A percentile compares a stretch with the other conserved stretches of the same genome.
Evolutionary conservation across 2,113 vertebrate species (phyloP).

Genomic region (Mungos mungo): DNA sequence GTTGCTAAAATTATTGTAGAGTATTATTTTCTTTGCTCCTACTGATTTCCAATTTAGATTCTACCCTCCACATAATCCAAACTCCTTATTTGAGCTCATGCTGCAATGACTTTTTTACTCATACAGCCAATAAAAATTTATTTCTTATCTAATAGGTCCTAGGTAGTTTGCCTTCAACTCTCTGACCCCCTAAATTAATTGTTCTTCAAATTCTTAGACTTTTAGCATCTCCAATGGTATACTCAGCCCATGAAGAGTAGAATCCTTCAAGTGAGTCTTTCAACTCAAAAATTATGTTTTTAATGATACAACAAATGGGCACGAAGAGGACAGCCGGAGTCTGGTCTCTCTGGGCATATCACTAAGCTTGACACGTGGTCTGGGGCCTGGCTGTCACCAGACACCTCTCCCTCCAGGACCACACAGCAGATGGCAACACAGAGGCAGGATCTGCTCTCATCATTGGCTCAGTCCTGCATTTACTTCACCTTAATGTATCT

Average conservation of each 20-base stretch:
- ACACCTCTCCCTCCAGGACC: not conserved
- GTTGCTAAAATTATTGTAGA: not conserved
- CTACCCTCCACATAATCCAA: not conserved
- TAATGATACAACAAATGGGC: not conserved
- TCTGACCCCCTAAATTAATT: not conserved
- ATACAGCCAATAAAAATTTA: not conserved
- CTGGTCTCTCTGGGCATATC: no score
- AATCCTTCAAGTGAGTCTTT: not conserved
- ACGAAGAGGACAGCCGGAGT: not conserved
- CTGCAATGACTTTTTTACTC: not conserved
- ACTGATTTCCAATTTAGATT: not conserved
- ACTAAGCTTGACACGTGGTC: not conserved
- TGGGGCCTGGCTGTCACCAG: no score
- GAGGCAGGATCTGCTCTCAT: not conserved
- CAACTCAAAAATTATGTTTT: not conserved
- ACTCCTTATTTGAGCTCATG: not conserved
- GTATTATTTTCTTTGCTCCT: not conserved
- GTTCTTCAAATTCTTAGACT: not conserved
- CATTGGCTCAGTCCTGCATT: not conserved
- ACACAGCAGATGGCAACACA: not conserved
- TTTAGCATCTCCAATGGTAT: not conserved
- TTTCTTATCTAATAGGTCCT: not conserved
- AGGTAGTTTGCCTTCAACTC: not conserved
- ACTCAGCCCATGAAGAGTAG: not conserved
- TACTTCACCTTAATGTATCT: not conserved